A percentile compares a stretch with the other conserved stretches of the same genome.
Evolutionary conservation across 2,797 vertebrate genomes (phyloP).

Genomic region (Ataeniobius toweri): DNA sequence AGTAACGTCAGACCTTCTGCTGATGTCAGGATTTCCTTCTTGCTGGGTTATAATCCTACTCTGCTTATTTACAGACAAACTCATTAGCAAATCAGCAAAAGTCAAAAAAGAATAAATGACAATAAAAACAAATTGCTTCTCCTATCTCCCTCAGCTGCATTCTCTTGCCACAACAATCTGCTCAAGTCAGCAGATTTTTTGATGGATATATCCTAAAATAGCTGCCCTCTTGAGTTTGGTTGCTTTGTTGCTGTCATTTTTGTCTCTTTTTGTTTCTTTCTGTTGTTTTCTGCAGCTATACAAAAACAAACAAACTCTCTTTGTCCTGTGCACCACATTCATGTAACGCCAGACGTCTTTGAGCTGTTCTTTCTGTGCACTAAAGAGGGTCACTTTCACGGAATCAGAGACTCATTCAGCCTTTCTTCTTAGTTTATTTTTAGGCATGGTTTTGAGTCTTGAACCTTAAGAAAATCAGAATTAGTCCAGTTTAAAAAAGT

Average conservation of each 20-base stretch:
- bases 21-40: slow-evolving; percentile 54
- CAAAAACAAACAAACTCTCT: slow-evolving; percentile 17
- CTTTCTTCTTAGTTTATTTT: background rate
- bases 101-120: slow-evolving; percentile 37
- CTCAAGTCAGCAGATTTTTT: slow-evolving; percentile 61
- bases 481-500: background rate
- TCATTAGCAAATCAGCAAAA: slow-evolving; percentile 12
- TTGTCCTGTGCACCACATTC: slow-evolving; percentile 7
- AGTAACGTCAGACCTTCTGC: slow-evolving; percentile 57
- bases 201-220: slow-evolving; percentile 64
- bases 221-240: slow-evolving; percentile 39
- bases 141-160: background rate
- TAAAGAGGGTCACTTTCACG: slow-evolving; percentile 6
- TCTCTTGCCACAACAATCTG: slow-evolving; percentile 38
- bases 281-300: slow-evolving; percentile 35
- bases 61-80: slow-evolving; percentile 26
- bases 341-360: slow-evolving; percentile 21
- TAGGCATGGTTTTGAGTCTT: background rate
- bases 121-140: slow-evolving; percentile 17
- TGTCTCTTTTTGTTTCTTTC: slow-evolving; percentile 16
- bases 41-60: slow-evolving; percentile 1
- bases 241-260: slow-evolving; percentile 32
- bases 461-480: background rate
- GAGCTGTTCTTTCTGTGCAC: background rate
- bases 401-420: background rate